These are phyloP conservation scores for Syngnathus acus DNA, from an alignment of 2,797 vertebrate species.

Conservation along the genomic window DNA sequence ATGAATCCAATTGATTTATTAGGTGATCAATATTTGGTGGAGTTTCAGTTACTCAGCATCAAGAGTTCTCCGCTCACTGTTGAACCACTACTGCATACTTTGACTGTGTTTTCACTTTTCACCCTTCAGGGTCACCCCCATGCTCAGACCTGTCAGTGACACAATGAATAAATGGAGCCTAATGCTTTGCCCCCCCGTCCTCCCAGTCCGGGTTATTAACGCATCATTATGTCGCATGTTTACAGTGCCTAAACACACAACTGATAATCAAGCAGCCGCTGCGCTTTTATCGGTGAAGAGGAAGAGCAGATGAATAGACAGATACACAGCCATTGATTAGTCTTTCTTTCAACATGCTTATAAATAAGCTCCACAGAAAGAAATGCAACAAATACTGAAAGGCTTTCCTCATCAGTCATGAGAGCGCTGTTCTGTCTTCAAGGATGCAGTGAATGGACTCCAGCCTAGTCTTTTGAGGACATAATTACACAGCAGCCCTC, in stretches of 20 bases:
- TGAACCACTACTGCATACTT: not conserved
- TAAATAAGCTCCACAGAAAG: constrained; percentile 42
- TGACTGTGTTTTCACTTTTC: not conserved
- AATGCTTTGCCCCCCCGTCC: constrained; percentile 23
- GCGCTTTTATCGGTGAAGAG: constrained; percentile 30
- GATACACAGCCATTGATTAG: constrained; percentile 28
- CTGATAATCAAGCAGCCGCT: constrained; percentile 26
- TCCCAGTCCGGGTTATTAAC: constrained; percentile 23
- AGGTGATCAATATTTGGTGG: not conserved
- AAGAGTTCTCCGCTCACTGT: not conserved
- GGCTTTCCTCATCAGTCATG: constrained; percentile 38
- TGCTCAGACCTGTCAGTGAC: constrained; percentile 53
- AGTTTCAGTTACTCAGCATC: not conserved
- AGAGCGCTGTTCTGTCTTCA: constrained; percentile 41
- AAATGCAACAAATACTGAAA: constrained; percentile 18
- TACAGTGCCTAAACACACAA: constrained; percentile 26
- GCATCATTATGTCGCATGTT: constrained; percentile 28
- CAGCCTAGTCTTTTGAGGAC: constrained; percentile 31
- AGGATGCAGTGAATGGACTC: constrained; percentile 49
- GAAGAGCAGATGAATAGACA: constrained; percentile 24
- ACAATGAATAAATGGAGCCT: constrained; percentile 14
- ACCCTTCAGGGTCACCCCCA: constrained; percentile 9
- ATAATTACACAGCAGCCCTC: constrained; percentile 30
- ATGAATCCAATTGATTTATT: not conserved
- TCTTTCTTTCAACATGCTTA: constrained; percentile 33